A percentile compares a stretch with the other conserved stretches of the same genome.
Conservation (phyloP, 2,797 vertebrate species). For the Poliocrania exsul region DNA sequence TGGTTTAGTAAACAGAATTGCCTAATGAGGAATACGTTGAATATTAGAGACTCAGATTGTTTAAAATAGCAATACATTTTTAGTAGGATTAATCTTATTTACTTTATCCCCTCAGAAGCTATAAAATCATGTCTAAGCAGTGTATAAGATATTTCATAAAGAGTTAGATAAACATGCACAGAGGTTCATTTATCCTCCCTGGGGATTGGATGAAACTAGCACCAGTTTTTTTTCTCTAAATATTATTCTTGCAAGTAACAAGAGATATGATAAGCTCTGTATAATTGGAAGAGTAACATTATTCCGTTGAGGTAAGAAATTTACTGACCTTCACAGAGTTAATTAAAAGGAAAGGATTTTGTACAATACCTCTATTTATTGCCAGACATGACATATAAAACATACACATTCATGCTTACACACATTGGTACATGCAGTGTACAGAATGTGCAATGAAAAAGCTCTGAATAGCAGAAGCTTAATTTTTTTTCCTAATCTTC, state of each 20-base stretch:
- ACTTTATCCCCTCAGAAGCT: background rate
- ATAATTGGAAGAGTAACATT: background rate
- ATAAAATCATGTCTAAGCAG: background rate
- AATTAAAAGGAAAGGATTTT: background rate
- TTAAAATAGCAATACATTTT: background rate
- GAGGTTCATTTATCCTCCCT: background rate
- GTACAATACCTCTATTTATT: background rate
- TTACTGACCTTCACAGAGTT: background rate
- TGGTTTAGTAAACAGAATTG: background rate
- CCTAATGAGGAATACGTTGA: background rate
- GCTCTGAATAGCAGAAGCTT: background rate
- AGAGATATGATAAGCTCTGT: background rate
- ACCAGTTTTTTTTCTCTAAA: background rate
- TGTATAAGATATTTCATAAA: background rate
- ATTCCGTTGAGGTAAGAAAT: background rate
- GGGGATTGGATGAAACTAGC: background rate
- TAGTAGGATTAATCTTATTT: background rate
- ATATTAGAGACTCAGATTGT: background rate
- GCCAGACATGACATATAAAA: background rate
- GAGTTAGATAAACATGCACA: background rate
- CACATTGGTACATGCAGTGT: background rate
- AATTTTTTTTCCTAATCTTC: background rate
- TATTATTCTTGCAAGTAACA: background rate
- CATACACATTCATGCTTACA: background rate
- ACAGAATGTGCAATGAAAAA: background rate